Evolutionary conservation across 2,113 vertebrate species (phyloP), one percentile per base, ranked within the genome.

Genomic region (Polypterus bichir): DNA sequence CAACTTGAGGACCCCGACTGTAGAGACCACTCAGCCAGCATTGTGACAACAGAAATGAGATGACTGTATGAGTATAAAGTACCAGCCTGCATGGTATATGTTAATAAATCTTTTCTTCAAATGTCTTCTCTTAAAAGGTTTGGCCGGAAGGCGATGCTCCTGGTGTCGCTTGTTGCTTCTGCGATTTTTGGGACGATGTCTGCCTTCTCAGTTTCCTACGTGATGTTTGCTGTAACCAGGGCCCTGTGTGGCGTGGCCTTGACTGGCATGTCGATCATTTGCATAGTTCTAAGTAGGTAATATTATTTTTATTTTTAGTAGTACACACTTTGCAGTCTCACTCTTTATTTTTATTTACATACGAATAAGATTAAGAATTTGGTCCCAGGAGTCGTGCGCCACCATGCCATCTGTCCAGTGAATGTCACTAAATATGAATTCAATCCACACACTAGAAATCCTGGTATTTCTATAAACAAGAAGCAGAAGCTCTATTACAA

Each of bases 261-360:
- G 60, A 84, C 86, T 0, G 89, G 89, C 0, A 70, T 91, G 65
- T 86, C 85, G 58, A 84, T 90, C 55, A 89, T 86, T 9, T 71
- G 83, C 3, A 47, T 74, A 9, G 83, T 86, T 3, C 69, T 93
- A 7, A 83, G 91, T 92, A 66, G 75, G 79, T 66, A 60, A 8
- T 3, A n/a, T 11, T 65, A 7, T 27, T 27, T 27, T 27, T 27
- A 27, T 27, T 27, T 27, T 27, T 27, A 27, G 7, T n/a, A 57
- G 56, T 27, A 27, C 7, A 27, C 11, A n/a, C n/a, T 57, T 7
- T 5, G 8, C 11, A 27, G n/a, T 44, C 7, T 57, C 56, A 57
- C 56, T 7, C 56, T 5, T 57, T 57, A 3, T 57, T 51, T 51
- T 51, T 51, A 51, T 6, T 51, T 51, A 27, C 27, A 27, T 27